phyloP scores from a whole-genome alignment of 1,140 invertebrate genomes.

The Megathymus violae region DNA sequence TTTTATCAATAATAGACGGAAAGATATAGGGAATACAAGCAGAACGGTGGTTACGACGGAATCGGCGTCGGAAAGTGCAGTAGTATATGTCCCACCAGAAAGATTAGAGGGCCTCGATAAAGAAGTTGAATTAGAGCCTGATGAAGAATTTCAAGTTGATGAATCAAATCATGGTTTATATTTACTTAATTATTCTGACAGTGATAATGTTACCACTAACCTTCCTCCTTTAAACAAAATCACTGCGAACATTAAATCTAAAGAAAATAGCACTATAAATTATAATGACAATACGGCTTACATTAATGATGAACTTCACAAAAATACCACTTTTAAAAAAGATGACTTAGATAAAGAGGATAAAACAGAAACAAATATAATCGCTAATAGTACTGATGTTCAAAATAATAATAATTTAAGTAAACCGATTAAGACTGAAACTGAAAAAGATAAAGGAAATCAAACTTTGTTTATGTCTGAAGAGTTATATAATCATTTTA shows the following conservation, averaged over 20 bases:
- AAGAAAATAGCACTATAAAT: conserved; percentile 52
- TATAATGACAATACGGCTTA: conserved; percentile 48
- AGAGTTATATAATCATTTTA: conserved; percentile 86
- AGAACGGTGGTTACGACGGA: conserved; percentile 53
- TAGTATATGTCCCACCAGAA: conserved; percentile 73
- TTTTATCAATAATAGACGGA: conserved; percentile 74
- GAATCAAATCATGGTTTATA: conserved; percentile 82
- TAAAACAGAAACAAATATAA: conserved; percentile 62
- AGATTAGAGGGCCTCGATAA: conserved; percentile 75
- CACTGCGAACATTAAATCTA: conserved; percentile 58
- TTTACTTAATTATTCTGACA: conserved; percentile 78
- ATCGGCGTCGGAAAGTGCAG: conserved; percentile 56
- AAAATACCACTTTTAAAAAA: conserved; percentile 42
- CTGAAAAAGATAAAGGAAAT: conserved; percentile 72
- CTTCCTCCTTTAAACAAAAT: too few relatives aligned
- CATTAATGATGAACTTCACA: conserved; percentile 41
- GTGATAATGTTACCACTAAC: too few relatives aligned
- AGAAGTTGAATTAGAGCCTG: conserved; percentile 77
- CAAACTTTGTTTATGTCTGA: conserved; percentile 84
- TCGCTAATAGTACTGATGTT: conserved; percentile 63
- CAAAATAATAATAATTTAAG: conserved; percentile 52
- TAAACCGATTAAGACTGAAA: conserved; percentile 62
- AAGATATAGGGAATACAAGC: conserved; percentile 54
- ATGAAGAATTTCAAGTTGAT: conserved; percentile 82
- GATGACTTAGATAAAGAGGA: conserved; percentile 51